Conservation (phyloP, 1,140 invertebrate genomes). For the Linepithema humile region DNA sequence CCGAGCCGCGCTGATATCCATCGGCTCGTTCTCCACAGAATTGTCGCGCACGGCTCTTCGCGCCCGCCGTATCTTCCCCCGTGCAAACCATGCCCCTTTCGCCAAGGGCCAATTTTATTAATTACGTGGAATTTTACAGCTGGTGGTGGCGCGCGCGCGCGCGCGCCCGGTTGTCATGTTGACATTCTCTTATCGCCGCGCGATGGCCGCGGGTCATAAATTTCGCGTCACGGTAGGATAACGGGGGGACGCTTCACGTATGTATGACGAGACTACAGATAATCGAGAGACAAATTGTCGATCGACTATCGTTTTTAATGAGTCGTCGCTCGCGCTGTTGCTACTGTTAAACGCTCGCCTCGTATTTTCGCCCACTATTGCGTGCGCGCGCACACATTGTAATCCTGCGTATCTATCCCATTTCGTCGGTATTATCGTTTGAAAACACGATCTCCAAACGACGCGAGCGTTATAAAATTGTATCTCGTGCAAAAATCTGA, state of each 20-base stretch:
- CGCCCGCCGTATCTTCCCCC: background rate
- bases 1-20: slow-evolving; percentile 16
- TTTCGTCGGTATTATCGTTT: slow-evolving; percentile 20
- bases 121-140: slow-evolving; percentile 51
- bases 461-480: background rate
- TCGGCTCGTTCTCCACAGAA: slow-evolving; percentile 20
- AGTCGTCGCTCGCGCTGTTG: background rate
- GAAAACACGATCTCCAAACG: background rate
- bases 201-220: slow-evolving; percentile 41
- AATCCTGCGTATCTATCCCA: slow-evolving; percentile 8
- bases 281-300: slow-evolving; percentile 53
- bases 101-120: slow-evolving; percentile 46
- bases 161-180: slow-evolving; percentile 18
- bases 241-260: background rate
- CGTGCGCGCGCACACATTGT: background rate
- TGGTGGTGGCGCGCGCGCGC: background rate
- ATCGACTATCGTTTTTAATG: slow-evolving; percentile 47
- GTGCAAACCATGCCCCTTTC: background rate
- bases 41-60: slow-evolving; percentile 2
- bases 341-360: background rate
- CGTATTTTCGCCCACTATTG: background rate
- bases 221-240: slow-evolving; percentile 49
- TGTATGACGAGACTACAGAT: slow-evolving; percentile 28
- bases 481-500: slow-evolving; percentile 35
- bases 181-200: slow-evolving; percentile 39